Percentiles rank a stretch among this genome's conserved stretches.
These are phyloP conservation scores for Pseudococcus longispinus DNA, from an alignment of 2,888 invertebrate species.

Conservation along the genomic window DNA sequence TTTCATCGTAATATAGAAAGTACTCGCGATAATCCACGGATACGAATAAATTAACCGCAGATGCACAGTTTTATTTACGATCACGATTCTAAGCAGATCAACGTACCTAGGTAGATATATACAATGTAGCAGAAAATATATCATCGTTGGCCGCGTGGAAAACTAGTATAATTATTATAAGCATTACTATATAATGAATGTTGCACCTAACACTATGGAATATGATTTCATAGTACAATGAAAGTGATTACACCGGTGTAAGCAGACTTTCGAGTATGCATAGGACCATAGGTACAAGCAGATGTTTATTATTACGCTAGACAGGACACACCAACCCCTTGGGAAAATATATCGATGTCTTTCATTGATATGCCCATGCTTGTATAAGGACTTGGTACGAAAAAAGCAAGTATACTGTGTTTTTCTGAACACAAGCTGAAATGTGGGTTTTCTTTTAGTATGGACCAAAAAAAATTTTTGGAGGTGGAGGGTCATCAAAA, in stretches of 20 bases:
- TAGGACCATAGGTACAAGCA: not conserved
- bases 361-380: too few species aligned
- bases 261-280: not conserved
- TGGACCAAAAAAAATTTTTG: too few species aligned
- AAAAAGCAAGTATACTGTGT: too few species aligned
- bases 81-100: not conserved
- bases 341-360: not conserved
- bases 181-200: not conserved
- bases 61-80: not conserved
- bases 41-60: slow-evolving; percentile 13
- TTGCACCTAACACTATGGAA: not conserved
- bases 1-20: not conserved
- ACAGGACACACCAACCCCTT: not conserved
- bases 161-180: not conserved
- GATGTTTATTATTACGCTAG: not conserved
- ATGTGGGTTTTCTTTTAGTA: too few species aligned
- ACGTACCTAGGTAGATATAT: not conserved
- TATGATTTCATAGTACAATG: not conserved
- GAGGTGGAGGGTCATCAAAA: too few species aligned
- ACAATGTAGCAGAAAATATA: slow-evolving; percentile 5
- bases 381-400: too few species aligned
- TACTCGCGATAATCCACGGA: not conserved
- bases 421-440: too few species aligned
- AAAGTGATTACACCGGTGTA: not conserved
- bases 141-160: slow-evolving; percentile 12